Percentiles rank a stretch among this genome's conserved stretches.
These are phyloP conservation scores for Limnephilus rhombicus DNA, from an alignment of 2,888 invertebrate genomes.

Conservation along the genomic window DNA sequence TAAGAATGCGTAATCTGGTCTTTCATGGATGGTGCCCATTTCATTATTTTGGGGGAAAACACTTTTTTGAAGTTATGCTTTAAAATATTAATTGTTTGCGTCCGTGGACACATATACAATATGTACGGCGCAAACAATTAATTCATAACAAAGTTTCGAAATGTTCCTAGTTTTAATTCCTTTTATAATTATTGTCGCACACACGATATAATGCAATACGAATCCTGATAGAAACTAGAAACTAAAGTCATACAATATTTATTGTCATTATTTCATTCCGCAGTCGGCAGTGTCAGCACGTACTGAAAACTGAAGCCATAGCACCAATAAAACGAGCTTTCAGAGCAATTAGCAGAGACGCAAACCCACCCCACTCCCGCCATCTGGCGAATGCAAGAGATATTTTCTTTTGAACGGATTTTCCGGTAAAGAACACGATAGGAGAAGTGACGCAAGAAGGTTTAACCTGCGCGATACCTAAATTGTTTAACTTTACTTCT, in stretches of 20 bases:
- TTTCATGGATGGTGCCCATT: too few relatives aligned
- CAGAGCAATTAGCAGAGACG: slow-evolving; percentile 48
- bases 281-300: not conserved
- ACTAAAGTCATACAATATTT: not conserved
- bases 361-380: slow-evolving; percentile 21
- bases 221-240: not conserved
- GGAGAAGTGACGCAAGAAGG: not conserved
- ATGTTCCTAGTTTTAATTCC: not conserved
- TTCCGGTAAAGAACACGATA: slow-evolving; percentile 28
- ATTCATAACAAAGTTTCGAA: not conserved
- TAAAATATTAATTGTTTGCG: too few relatives aligned
- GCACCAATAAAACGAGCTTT: slow-evolving; percentile 22
- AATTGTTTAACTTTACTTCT: not conserved
- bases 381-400: slow-evolving; percentile 15
- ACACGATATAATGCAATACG: not conserved
- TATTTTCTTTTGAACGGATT: slow-evolving; percentile 32
- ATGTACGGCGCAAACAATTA: too few relatives aligned
- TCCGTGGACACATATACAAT: too few relatives aligned
- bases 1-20: too few relatives aligned
- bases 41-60: too few relatives aligned
- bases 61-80: too few relatives aligned
- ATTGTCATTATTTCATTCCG: not conserved
- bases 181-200: not conserved
- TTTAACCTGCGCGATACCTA: not conserved
- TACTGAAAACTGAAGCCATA: slow-evolving; percentile 25